Conservation (phyloP, 2,113 vertebrate genomes). For the Fregetta grallaria region DNA sequence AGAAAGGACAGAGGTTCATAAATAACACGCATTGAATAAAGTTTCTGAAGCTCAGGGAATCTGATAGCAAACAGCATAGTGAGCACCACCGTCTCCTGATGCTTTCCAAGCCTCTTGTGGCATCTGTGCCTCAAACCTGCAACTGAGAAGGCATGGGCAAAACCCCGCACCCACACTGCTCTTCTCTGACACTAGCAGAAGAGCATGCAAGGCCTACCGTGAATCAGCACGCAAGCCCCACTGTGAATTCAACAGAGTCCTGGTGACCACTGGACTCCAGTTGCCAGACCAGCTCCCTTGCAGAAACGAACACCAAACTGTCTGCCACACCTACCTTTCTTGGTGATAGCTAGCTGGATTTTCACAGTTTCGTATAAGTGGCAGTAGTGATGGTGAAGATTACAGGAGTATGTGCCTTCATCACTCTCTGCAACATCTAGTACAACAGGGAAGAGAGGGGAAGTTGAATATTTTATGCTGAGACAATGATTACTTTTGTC, state of each 20-base stretch:
- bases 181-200: not conserved
- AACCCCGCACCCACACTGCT: not conserved
- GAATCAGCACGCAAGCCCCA: not conserved
- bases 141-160: not conserved
- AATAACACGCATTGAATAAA: not conserved
- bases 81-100: not conserved
- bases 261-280: not conserved
- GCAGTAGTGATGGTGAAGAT: conserved; percentile 93
- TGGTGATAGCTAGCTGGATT: conserved; percentile 82
- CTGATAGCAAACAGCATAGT: not conserved
- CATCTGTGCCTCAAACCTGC: not conserved
- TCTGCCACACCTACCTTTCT: conserved; percentile 72
- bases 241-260: not conserved
- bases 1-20: not conserved
- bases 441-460: not conserved
- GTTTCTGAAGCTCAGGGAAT: not conserved
- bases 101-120: not conserved
- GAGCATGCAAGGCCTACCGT: not conserved
- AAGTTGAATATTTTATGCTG: not conserved
- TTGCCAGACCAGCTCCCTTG: not conserved
- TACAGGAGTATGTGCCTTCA: conserved; percentile 88
- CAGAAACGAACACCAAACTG: not conserved
- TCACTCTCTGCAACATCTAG: conserved; percentile 75
- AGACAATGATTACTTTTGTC: not conserved
- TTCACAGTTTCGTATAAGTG: conserved; percentile 85